These are phyloP conservation scores for Himalopsyche tibetana DNA, from an alignment of 2,888 invertebrate species.

Conservation along the genomic window DNA sequence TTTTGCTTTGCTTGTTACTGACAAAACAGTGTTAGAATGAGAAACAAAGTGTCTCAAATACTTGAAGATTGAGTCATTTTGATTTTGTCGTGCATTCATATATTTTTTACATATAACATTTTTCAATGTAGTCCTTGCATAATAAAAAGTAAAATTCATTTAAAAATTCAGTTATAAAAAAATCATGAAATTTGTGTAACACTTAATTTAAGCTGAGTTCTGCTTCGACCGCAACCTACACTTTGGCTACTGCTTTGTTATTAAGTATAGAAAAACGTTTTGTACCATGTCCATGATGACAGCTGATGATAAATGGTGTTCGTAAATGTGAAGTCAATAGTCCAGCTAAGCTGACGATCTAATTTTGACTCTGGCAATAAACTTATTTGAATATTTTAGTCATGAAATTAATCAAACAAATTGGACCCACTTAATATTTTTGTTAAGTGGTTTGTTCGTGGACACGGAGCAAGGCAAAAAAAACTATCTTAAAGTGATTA, in stretches of 20 bases:
- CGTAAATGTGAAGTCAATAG: conserved; percentile 46
- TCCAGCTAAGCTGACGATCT: conserved; percentile 43
- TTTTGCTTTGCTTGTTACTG: too few species aligned
- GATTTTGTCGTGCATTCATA: too few species aligned
- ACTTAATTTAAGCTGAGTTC: too few species aligned
- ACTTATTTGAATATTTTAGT: conserved; percentile 55
- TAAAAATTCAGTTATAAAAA: too few species aligned
- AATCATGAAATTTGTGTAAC: too few species aligned
- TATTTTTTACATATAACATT: too few species aligned
- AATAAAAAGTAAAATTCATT: too few species aligned
- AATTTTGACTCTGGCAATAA: conserved; percentile 33
- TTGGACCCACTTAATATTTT: conserved; percentile 50
- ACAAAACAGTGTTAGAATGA: too few species aligned
- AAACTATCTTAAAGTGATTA: conserved; percentile 8
- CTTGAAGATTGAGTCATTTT: too few species aligned
- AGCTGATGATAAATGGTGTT: conserved; percentile 48
- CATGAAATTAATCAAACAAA: conserved; percentile 52
- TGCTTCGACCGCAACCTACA: neutral
- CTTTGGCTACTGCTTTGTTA: neutral
- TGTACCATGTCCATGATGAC: conserved; percentile 41
- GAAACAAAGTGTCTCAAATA: too few species aligned
- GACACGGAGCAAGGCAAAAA: neutral
- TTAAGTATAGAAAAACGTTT: conserved; percentile 31
- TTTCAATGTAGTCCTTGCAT: too few species aligned
- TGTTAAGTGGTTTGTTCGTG: conserved; percentile 29